Conservation (phyloP, 2,888 invertebrate species). For the Microctonus aethiopoides region DNA sequence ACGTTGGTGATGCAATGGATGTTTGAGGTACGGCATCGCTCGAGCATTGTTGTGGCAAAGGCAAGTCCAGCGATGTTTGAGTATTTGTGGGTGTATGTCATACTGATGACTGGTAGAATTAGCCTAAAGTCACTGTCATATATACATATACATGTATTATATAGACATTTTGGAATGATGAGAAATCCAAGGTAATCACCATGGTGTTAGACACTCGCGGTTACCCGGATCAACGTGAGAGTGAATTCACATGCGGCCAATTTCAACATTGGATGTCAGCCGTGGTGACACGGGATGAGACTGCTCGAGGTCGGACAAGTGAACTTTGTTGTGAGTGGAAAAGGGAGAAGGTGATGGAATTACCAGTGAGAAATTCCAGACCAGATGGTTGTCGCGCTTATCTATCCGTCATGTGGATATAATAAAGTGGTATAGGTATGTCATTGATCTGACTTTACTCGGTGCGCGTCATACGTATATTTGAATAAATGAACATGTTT, state of each 20-base stretch:
- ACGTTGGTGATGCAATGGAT: constrained; percentile 78
- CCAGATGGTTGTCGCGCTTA: background rate
- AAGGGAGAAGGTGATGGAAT: background rate
- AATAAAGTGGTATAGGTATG: constrained; percentile 36
- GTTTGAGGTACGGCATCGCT: constrained; percentile 50
- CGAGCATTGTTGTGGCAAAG: constrained; percentile 18
- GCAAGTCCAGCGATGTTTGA: constrained; percentile 31
- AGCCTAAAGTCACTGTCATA: background rate
- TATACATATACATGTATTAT: no score
- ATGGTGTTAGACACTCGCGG: background rate
- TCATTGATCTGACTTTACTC: constrained; percentile 36
- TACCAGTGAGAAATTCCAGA: constrained; percentile 16
- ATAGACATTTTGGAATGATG: no score
- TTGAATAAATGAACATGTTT: background rate
- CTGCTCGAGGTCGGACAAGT: background rate
- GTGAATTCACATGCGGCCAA: constrained; percentile 16
- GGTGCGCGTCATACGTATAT: constrained; percentile 16
- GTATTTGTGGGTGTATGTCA: background rate
- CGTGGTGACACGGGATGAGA: background rate
- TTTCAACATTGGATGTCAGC: constrained; percentile 18
- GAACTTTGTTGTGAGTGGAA: background rate
- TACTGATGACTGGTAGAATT: background rate
- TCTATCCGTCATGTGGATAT: constrained; percentile 20
- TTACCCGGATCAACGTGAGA: constrained; percentile 7
- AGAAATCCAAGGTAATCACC: constrained; percentile 3